Conservation (phyloP, 2,888 invertebrate genomes). For the Drosophila differens region DNA sequence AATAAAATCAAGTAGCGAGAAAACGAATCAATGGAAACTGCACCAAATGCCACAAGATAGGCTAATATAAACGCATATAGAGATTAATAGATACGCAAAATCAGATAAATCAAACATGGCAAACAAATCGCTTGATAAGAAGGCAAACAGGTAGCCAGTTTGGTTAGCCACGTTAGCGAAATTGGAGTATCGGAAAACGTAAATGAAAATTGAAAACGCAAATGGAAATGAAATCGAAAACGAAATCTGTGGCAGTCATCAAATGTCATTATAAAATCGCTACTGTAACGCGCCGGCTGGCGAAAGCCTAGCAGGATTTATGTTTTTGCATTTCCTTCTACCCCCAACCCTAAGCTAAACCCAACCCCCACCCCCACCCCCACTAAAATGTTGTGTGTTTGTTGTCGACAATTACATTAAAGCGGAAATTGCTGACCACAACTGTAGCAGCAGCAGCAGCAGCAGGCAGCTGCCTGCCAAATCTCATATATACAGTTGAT, state of each 20-base stretch:
- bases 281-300: constrained; percentile 59
- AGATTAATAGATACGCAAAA: constrained; percentile 27
- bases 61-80: constrained; percentile 29
- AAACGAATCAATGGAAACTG: constrained; percentile 36
- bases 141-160: constrained; percentile 26
- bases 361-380: neutral
- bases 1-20: neutral
- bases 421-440: constrained; percentile 71
- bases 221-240: constrained; percentile 12
- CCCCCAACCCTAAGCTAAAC: neutral
- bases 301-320: constrained; percentile 69
- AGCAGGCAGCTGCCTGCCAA: constrained; percentile 12
- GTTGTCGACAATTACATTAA: constrained; percentile 77
- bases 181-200: constrained; percentile 24
- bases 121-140: constrained; percentile 73
- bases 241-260: constrained; percentile 50
- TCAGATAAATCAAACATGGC: constrained; percentile 76
- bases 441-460: constrained; percentile 10
- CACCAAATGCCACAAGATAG: constrained; percentile 53
- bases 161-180: constrained; percentile 13
- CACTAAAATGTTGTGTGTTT: constrained; percentile 43
- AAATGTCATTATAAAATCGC: constrained; percentile 60
- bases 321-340: constrained; percentile 69
- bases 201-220: constrained; percentile 8
- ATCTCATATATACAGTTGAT: constrained; percentile 12